Percentiles rank a stretch among this genome's conserved stretches.
These are phyloP conservation scores for Pseudochirops cupreus DNA, from an alignment of 2,797 vertebrate genomes.

Conservation along the genomic window DNA sequence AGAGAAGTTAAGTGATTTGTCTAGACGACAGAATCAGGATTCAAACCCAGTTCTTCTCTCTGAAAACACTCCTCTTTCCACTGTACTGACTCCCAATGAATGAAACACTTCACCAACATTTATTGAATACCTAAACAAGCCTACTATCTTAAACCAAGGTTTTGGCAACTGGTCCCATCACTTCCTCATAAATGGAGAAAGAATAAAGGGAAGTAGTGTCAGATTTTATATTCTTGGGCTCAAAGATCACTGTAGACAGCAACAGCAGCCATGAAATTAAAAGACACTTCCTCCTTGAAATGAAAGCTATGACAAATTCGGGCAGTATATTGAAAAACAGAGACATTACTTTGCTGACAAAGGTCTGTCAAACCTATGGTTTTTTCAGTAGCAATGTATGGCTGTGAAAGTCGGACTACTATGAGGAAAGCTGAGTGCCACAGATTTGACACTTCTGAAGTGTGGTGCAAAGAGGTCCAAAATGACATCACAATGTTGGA, in stretches of 20 bases:
- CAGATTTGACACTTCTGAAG: neutral
- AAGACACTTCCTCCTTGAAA: neutral
- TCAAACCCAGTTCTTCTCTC: neutral
- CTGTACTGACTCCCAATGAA: neutral
- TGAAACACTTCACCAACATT: neutral
- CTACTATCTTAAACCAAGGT: neutral
- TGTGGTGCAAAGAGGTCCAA: neutral
- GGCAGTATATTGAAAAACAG: neutral
- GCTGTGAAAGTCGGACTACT: neutral
- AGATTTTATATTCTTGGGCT: neutral
- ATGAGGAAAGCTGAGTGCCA: neutral
- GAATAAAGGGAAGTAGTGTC: neutral
- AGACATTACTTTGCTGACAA: neutral
- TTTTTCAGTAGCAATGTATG: neutral
- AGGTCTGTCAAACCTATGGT: neutral
- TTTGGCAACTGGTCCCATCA: neutral
- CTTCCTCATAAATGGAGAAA: neutral
- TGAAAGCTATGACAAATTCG: neutral
- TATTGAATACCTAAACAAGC: neutral
- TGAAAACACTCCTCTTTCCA: neutral
- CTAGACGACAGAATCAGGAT: neutral
- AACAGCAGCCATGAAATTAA: neutral
- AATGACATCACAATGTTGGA: neutral
- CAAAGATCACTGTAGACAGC: neutral
- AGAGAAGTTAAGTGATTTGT: neutral